These are phyloP conservation scores for Tetanocera ferruginea DNA, from an alignment of 2,888 invertebrate species.

Conservation along the genomic window DNA sequence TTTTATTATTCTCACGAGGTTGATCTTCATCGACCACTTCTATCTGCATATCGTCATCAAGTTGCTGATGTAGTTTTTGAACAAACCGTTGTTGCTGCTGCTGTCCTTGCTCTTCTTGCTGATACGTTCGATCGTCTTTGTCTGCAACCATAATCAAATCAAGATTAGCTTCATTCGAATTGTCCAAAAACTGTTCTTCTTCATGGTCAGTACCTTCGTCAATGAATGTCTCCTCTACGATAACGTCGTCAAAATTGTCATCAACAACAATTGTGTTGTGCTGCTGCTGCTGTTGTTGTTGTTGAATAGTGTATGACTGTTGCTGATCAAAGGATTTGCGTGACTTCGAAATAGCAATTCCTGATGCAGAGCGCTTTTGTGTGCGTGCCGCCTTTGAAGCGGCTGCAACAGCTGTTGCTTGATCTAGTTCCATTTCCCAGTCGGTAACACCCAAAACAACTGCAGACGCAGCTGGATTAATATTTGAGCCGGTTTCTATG, in stretches of 20 bases:
- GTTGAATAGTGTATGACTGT: background rate
- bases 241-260: slow-evolving; percentile 57
- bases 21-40: slow-evolving; percentile 24
- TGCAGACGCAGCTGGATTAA: slow-evolving; percentile 41
- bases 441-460: slow-evolving; percentile 69
- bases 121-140: background rate
- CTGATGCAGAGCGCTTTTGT: slow-evolving; percentile 38
- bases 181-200: slow-evolving; percentile 24
- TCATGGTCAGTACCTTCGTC: slow-evolving; percentile 39
- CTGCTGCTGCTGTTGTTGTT: slow-evolving; percentile 39
- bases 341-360: background rate
- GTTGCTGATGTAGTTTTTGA: slow-evolving; percentile 46
- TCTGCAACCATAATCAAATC: slow-evolving; percentile 21
- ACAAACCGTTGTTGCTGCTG: slow-evolving; percentile 38
- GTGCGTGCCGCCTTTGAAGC: slow-evolving; percentile 42
- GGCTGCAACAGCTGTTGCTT: slow-evolving; percentile 65
- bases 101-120: slow-evolving; percentile 43
- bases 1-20: background rate
- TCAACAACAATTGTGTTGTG: slow-evolving; percentile 50
- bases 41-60: slow-evolving; percentile 42
- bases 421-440: slow-evolving; percentile 76
- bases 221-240: slow-evolving; percentile 51
- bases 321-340: slow-evolving; percentile 15
- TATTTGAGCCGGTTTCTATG: slow-evolving; percentile 28
- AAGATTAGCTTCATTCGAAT: background rate